Evolutionary conservation across 2,113 vertebrate species (phyloP).

Genomic region (Macquaria ambigua): DNA sequence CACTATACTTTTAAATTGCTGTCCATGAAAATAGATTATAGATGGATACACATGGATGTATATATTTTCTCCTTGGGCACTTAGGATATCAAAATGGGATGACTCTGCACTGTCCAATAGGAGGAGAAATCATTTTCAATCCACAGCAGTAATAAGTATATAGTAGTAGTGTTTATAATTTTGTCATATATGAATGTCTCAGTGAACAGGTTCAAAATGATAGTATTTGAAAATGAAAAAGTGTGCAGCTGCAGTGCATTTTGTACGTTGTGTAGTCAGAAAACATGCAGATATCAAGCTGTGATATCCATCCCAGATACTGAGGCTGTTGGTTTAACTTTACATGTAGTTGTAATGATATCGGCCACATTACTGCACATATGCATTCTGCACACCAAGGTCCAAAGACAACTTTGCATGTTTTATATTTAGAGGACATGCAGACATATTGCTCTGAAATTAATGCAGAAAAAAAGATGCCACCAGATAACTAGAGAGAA

Average conservation of each 20-base stretch:
- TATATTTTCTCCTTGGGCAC: background rate
- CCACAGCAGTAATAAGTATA: background rate
- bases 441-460: background rate
- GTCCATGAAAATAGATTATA: background rate
- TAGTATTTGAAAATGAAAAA: background rate
- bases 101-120: background rate
- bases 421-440: constrained; percentile 12
- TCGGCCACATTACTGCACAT: constrained; percentile 25
- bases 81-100: background rate
- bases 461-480: background rate
- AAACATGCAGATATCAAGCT: constrained; percentile 1
- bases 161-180: background rate
- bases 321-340: constrained; percentile 29
- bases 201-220: background rate
- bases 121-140: background rate
- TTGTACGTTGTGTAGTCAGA: background rate
- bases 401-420: constrained; percentile 27
- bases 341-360: constrained; percentile 30
- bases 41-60: background rate
- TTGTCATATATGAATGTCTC: background rate
- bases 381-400: constrained; percentile 13
- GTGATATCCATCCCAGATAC: constrained; percentile 31
- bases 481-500: background rate
- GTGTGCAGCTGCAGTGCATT: background rate
- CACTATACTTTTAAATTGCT: background rate